Percentiles rank a stretch among this genome's conserved stretches.
These are phyloP conservation scores for Thyatira batis DNA, from an alignment of 2,888 invertebrate genomes.

Conservation along the genomic window DNA sequence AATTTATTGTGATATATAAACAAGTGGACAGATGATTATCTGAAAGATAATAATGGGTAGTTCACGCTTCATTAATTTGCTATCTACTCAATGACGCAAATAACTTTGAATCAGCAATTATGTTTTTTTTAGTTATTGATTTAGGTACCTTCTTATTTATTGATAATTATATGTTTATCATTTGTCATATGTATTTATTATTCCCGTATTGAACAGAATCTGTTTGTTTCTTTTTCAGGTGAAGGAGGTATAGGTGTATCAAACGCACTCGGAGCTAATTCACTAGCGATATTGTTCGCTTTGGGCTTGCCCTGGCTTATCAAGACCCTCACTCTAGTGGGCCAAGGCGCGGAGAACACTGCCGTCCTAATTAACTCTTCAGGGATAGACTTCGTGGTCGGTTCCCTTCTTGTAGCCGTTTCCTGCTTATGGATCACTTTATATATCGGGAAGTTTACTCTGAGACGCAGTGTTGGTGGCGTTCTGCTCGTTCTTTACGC, in stretches of 20 bases:
- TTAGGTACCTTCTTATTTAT: too few species aligned
- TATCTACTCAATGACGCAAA: too few species aligned
- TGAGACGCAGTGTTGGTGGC: constrained; percentile 87
- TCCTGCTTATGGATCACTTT: constrained; percentile 86
- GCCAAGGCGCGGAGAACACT: constrained; percentile 66
- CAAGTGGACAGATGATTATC: too few species aligned
- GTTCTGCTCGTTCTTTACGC: constrained; percentile 85
- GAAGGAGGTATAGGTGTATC: constrained; percentile 94
- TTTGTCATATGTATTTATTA: not conserved
- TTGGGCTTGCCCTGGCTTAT: constrained; percentile 93
- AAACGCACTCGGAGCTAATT: constrained; percentile 93
- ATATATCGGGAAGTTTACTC: constrained; percentile 85
- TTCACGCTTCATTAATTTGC: too few species aligned
- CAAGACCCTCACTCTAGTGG: constrained; percentile 83
- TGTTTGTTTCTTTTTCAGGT: constrained; percentile 77
- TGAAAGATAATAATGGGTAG: too few species aligned
- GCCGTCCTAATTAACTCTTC: constrained; percentile 88
- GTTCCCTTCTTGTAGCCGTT: constrained; percentile 89
- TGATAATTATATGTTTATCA: not conserved
- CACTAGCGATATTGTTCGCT: constrained; percentile 91
- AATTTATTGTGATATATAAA: too few species aligned
- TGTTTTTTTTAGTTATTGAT: too few species aligned
- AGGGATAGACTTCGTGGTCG: constrained; percentile 91
- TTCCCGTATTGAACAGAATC: constrained; percentile 1
- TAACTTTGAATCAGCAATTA: too few species aligned